Base-by-base conservation (phyloP, 2,888 invertebrate genomes). In the Stenolophus ochropezus region DNA sequence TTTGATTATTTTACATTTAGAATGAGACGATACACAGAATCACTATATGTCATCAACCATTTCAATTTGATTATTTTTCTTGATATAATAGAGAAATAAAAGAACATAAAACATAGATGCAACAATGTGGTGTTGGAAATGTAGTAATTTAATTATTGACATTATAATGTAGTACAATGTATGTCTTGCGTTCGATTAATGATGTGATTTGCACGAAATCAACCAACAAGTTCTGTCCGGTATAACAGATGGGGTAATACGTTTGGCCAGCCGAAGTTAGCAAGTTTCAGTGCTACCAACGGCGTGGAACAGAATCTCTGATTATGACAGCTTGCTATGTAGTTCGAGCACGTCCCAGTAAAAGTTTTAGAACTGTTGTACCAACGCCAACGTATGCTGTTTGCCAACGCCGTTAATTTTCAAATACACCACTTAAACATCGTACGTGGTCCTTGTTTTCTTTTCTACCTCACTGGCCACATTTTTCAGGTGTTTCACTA, bases 311-410 rank as follows among this genome's bases (percentile, higher is more conserved):
- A 69, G 65, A 65, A 78, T 65, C 16, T 20, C 78, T 78, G 78
- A 78, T 78, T 78, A 78, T 78, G 78, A 78, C 78, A 78, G 78
- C 53, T 69, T 58, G 47, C 58, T 77, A 77, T 58, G 77, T 77
- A 77, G 53, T 77, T 77, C 47, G 47, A 33, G 58, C 77, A 77
- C 77, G 77, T 77, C 42, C 56, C n/a, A 61, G 61, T 61, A 61
- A 77, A 77, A 77, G 77, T 77, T 77, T 77, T 61, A 58, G 58
- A 77, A 77, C 77, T 56, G 61, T 56, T 51, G 75, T 75, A 61
- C 47, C 3, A 61, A 23, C 23, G 47, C 47, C 47, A 25, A 47
- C 73, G 73, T 73, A 73, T 73, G 73, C 73, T 73, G 73, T 73
- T 73, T 73, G 49, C 73, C 23, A 49, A 49, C 73, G 23, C 73